These are phyloP conservation scores for Oreotrochilus melanogaster DNA, from an alignment of 2,113 vertebrate genomes.

Conservation along the genomic window DNA sequence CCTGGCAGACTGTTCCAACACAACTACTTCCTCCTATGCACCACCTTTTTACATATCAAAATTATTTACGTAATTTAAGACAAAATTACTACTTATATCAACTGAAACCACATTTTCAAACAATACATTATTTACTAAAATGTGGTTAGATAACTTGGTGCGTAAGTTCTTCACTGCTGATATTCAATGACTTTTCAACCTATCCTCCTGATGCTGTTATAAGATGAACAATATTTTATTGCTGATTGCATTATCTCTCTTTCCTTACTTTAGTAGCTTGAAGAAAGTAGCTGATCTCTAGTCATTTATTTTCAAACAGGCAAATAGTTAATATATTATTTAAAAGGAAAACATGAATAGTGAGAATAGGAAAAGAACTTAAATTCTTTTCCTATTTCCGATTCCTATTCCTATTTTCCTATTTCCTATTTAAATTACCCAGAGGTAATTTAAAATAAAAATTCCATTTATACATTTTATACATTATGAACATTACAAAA, in stretches of 20 bases:
- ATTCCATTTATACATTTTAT: not conserved
- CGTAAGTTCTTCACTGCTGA: not conserved
- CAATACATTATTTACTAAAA: not conserved
- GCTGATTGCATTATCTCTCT: not conserved
- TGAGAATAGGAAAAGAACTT: not conserved
- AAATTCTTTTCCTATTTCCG: too few species aligned
- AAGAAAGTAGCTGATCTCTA: not conserved
- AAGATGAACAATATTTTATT: not conserved
- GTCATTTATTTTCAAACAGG: not conserved
- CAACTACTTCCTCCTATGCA: not conserved
- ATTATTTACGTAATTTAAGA: not conserved
- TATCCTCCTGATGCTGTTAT: not conserved
- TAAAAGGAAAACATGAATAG: not conserved
- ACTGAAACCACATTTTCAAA: not conserved
- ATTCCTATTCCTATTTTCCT: too few species aligned
- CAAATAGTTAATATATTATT: not conserved
- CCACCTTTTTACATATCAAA: rapidly evolving
- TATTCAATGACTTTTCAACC: not conserved
- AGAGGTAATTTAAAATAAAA: not conserved
- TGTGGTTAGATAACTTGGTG: not conserved
- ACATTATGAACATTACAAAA: not conserved
- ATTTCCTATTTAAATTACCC: too few species aligned
- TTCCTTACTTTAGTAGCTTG: not conserved
- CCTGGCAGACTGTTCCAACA: not conserved
- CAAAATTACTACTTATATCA: not conserved